Evolutionary conservation across 1,140 invertebrate genomes (phyloP).

Genomic region (Cotesia chilonis): DNA sequence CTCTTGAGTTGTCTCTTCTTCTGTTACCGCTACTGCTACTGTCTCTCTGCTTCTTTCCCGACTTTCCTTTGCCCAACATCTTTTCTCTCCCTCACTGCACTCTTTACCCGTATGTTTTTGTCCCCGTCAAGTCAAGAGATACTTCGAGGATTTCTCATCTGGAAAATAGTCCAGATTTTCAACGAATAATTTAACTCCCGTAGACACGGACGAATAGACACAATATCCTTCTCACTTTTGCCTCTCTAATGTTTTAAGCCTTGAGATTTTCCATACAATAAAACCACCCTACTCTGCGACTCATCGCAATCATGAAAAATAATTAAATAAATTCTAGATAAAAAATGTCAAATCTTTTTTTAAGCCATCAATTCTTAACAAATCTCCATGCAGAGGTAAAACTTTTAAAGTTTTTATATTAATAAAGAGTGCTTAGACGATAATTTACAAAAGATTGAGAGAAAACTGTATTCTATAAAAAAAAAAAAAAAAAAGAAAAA

Average conservation of each 20-base stretch:
- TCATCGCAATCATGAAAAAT: neutral
- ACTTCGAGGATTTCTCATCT: constrained; percentile 28
- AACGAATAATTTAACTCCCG: constrained; percentile 32
- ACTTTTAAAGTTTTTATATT: no score
- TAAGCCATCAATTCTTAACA: no score
- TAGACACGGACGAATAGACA: constrained; percentile 18
- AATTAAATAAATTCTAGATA: neutral
- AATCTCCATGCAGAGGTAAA: no score
- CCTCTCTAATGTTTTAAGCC: neutral
- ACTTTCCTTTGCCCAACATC: neutral
- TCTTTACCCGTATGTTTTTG: no score
- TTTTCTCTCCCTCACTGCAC: constrained; percentile 11
- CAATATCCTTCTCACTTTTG: constrained; percentile 18
- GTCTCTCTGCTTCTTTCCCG: neutral
- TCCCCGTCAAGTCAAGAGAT: constrained; percentile 8
- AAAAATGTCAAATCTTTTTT: no score
- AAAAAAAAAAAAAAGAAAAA: constrained; percentile 23
- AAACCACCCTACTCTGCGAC: neutral
- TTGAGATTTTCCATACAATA: constrained; percentile 5
- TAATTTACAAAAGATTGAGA: constrained; percentile 14
- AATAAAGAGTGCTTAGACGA: no score
- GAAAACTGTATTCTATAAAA: constrained; percentile 1
- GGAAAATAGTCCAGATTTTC: constrained; percentile 32
- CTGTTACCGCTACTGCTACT: constrained; percentile 7
- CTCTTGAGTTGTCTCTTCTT: constrained; percentile 32